Percentiles rank a stretch among this genome's conserved stretches.
Conservation (phyloP, 2,797 vertebrate genomes). For the Pempheris klunzingeri region DNA sequence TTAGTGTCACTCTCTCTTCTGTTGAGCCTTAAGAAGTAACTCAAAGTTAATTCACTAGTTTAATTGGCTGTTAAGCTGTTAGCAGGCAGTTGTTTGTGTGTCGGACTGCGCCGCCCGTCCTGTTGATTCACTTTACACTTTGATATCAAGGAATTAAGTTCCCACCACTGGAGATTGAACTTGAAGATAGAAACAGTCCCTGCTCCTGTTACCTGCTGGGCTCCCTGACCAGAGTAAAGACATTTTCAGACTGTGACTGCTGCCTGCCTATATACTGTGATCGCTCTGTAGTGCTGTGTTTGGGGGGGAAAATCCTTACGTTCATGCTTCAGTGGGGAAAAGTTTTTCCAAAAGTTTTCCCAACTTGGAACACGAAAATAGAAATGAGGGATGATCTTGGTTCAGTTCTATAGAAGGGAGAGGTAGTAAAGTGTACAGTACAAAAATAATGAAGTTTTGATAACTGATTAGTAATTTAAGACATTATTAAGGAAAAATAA, state of each 20-base stretch:
- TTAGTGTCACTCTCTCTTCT: not conserved
- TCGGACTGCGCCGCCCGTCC: not conserved
- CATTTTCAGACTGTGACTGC: not conserved
- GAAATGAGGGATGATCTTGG: too few species aligned
- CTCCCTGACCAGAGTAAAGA: not conserved
- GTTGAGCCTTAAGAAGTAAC: not conserved
- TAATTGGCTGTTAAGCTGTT: conserved; percentile 8
- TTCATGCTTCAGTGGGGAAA: not conserved
- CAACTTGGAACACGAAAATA: too few species aligned
- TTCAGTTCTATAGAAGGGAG: not conserved
- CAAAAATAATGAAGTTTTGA: not conserved
- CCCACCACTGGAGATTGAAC: not conserved
- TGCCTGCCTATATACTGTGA: not conserved
- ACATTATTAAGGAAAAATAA: not conserved
- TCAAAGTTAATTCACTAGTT: not conserved
- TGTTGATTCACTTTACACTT: not conserved
- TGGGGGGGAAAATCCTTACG: not conserved
- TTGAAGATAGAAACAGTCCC: not conserved
- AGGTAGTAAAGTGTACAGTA: not conserved
- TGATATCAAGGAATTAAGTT: not conserved
- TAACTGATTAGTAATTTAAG: not conserved
- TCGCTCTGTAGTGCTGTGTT: not conserved
- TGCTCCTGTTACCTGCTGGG: not conserved
- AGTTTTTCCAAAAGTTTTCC: too few species aligned
- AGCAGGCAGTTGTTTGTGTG: not conserved